Evolutionary conservation across 2,888 invertebrate species (phyloP), one percentile per base, ranked within the genome.

Genomic region (Auanema freiburgensis): DNA sequence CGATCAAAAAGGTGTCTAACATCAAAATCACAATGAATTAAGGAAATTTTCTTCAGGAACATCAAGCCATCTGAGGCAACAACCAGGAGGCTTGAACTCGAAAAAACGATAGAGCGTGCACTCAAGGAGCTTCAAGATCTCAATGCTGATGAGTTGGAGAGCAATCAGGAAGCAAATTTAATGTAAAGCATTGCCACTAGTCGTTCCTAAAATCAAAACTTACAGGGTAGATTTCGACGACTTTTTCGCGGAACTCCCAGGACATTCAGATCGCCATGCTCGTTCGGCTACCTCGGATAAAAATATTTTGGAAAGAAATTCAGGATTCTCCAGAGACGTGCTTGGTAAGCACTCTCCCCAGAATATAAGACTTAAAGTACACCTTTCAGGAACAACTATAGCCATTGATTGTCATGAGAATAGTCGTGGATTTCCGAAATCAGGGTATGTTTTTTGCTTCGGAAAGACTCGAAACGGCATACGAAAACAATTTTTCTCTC

Each of bases 351-450:
- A 33, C 33, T 33, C 33, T 33, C 8, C 8, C 33, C 33, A n/a
- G 33, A 33, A 33, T 33, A 33, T 33, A 3, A 8, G 8, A 33
- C 3, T 33, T 33, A 8, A 33, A 6, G 33, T 40, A 14, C 49
- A 14, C 5, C 14, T 58, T 72, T 14, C 59, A 69, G 75, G 76
- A 44, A 72, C 72, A 63, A 76, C 76, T 8, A 72, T 76, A 4
- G 76, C 76, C 5, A 60, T 76, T 8, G 72, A 74, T 51, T 76
- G 76, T 23, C 69, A 76, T 40, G 69, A 72, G n/a, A 16, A 57
- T 11, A 46, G 16, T 46, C 16, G 25, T 12, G 62, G 62, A 10
- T 43, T 42, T 12, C 25, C 55, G 12, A 62, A 62, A 51, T 41
- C 57, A 24, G 62, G 62, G 62, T 62, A 50, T n/a, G 52, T 52